These are phyloP conservation scores for Parauchenoglanis punctatus DNA, from an alignment of 2,797 vertebrate species.

Conservation along the genomic window DNA sequence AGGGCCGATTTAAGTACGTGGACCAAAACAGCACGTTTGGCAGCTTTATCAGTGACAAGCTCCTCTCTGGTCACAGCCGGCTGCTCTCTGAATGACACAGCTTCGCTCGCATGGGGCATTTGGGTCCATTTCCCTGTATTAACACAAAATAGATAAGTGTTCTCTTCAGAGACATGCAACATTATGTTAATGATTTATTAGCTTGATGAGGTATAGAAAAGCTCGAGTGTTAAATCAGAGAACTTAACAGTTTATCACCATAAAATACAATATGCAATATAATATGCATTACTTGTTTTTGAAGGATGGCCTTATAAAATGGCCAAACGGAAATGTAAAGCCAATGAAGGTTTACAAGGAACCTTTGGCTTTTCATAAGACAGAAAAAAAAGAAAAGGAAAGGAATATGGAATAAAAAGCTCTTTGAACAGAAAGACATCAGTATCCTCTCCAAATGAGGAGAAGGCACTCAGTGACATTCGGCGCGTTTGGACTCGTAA, in stretches of 20 bases:
- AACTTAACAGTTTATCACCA: neutral
- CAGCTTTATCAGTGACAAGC: slow-evolving; percentile 56
- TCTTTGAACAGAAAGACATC: slow-evolving; percentile 25
- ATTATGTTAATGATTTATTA: slow-evolving; percentile 23
- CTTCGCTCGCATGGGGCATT: slow-evolving; percentile 60
- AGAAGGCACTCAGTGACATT: slow-evolving; percentile 46
- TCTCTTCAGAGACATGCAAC: slow-evolving; percentile 33
- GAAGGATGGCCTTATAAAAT: neutral
- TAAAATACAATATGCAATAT: neutral
- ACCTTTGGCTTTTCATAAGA: neutral
- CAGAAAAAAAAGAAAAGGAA: neutral
- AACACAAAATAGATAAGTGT: slow-evolving; percentile 56
- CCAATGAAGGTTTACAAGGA: neutral
- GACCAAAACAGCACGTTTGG: slow-evolving; percentile 45
- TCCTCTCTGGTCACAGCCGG: slow-evolving; percentile 59
- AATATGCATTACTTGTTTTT: neutral
- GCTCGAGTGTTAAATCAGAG: neutral
- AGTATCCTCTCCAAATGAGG: slow-evolving; percentile 5
- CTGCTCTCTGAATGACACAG: slow-evolving; percentile 59
- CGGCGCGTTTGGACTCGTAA: slow-evolving; percentile 49
- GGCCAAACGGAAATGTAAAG: neutral
- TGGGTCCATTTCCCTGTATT: slow-evolving; percentile 69
- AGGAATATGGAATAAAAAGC: neutral
- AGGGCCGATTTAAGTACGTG: slow-evolving; percentile 59
- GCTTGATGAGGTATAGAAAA: neutral